These are phyloP conservation scores for Amorpha juglandis DNA, from an alignment of 2,888 invertebrate genomes.

Conservation along the genomic window DNA sequence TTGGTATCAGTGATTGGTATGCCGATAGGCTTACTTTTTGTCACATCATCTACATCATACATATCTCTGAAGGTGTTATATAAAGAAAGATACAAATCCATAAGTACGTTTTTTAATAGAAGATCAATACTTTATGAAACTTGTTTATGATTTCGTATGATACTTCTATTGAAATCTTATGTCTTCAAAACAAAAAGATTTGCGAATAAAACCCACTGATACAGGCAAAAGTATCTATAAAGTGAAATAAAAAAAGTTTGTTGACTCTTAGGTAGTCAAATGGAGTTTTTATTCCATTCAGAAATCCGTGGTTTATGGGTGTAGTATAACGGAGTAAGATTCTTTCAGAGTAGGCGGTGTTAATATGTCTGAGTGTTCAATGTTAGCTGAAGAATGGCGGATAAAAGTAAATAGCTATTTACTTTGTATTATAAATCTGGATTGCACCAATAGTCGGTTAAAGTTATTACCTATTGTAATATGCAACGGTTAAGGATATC, in stretches of 20 bases:
- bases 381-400: too few species aligned
- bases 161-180: too few species aligned
- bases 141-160: conserved; percentile 4
- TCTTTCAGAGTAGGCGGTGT: background rate
- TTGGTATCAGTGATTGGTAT: too few species aligned
- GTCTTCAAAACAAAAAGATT: background rate
- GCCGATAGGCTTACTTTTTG: too few species aligned
- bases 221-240: background rate
- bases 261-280: background rate
- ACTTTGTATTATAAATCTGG: too few species aligned
- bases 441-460: too few species aligned
- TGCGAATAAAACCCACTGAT: background rate
- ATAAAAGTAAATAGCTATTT: too few species aligned
- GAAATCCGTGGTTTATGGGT: background rate
- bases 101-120: background rate
- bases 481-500: too few species aligned
- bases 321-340: background rate
- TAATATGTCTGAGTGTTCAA: background rate
- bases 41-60: too few species aligned
- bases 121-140: background rate
- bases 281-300: conserved; percentile 17
- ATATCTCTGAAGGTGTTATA: too few species aligned
- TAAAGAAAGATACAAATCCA: too few species aligned
- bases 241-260: conserved; percentile 14
- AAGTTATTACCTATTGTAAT: too few species aligned